These are phyloP conservation scores for Electrophaes corylata DNA, from an alignment of 2,888 invertebrate genomes.

Conservation along the genomic window DNA sequence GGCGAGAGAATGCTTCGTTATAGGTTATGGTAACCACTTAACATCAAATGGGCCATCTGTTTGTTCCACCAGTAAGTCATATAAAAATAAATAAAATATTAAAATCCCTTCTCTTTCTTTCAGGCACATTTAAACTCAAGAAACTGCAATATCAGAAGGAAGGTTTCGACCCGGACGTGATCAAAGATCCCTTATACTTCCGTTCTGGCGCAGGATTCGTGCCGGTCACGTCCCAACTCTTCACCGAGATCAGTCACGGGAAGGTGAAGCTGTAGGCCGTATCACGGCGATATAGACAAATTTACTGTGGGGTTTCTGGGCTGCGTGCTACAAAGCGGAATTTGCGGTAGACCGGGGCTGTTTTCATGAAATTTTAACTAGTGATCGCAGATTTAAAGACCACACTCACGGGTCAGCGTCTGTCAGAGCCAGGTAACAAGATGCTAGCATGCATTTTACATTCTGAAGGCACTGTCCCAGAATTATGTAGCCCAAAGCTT, in stretches of 20 bases:
- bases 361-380: not conserved
- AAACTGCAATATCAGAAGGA: slow-evolving; percentile 94
- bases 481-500: too few relatives aligned
- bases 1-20: too few relatives aligned
- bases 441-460: too few relatives aligned
- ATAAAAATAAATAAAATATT: too few relatives aligned
- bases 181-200: slow-evolving; percentile 91
- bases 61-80: too few relatives aligned
- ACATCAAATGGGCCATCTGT: too few relatives aligned
- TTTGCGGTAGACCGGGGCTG: not conserved
- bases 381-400: not conserved
- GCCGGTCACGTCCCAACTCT: slow-evolving; percentile 84
- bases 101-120: slow-evolving; percentile 34
- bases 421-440: too few relatives aligned
- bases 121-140: slow-evolving; percentile 96
- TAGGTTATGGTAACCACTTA: too few relatives aligned
- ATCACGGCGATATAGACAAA: not conserved
- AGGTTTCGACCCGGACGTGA: slow-evolving; percentile 90
- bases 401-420: too few relatives aligned
- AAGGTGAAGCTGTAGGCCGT: slow-evolving; percentile 73
- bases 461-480: too few relatives aligned
- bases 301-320: not conserved
- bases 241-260: slow-evolving; percentile 83
- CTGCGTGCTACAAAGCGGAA: slow-evolving; percentile 8
- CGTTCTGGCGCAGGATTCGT: slow-evolving; percentile 80